Conservation (phyloP, 35 echinoderm and acorn worm genomes). For the Lytechinus pictus region DNA sequence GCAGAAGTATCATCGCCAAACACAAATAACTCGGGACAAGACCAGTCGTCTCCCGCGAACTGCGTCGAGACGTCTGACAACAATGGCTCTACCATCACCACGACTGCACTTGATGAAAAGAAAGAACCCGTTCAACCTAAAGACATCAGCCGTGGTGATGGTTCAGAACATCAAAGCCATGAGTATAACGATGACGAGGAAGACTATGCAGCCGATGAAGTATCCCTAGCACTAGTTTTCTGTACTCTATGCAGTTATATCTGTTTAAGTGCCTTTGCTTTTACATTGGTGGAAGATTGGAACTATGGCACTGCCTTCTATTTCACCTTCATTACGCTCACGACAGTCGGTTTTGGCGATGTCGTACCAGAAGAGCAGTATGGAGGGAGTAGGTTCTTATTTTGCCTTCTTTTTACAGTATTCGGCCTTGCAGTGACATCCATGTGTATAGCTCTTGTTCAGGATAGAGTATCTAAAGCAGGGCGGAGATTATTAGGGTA, state of each 20-base stretch:
- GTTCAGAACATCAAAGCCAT: not conserved
- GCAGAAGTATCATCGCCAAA: not conserved
- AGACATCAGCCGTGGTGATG: not conserved
- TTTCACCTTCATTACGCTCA: conserved; percentile 91
- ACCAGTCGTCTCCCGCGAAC: not conserved
- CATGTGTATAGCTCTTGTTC: conserved; percentile 85
- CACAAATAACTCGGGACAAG: not conserved
- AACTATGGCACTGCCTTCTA: conserved; percentile 79
- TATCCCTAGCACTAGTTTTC: not conserved
- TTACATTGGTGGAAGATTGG: conserved; percentile 69
- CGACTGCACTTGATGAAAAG: not conserved
- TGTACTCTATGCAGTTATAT: not conserved
- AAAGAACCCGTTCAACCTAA: not conserved
- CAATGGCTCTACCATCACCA: not conserved
- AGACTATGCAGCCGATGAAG: not conserved
- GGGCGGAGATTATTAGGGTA: conserved; percentile 30
- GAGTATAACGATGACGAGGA: not conserved
- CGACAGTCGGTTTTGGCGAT: conserved; percentile 92
- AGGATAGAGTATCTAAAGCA: conserved; percentile 59
- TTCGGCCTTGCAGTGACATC: conserved; percentile 88
- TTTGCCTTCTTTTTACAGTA: conserved; percentile 75
- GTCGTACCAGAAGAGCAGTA: conserved; percentile 81
- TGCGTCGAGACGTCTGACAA: not conserved
- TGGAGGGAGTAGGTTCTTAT: conserved; percentile 61
- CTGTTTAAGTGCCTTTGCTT: conserved; percentile 19